Evolutionary conservation across 1,140 invertebrate species (phyloP).

Genomic region (Drosophila bifasciata): DNA sequence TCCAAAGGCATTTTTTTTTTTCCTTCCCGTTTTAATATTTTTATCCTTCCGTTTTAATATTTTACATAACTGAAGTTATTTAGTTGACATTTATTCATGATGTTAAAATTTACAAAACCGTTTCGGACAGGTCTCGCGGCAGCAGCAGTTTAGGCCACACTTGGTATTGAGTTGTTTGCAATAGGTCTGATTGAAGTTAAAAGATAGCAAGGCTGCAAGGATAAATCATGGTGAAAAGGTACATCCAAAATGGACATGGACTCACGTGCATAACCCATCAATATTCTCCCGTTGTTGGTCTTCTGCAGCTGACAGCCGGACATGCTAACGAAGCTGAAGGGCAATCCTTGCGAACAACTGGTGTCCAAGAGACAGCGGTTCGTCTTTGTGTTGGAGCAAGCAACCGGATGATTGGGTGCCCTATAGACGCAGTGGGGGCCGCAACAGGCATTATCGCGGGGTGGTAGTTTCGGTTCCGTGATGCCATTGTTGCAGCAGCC

Average conservation of each 20-base stretch:
- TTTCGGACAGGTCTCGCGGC: conserved; percentile 30
- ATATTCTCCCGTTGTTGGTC: background rate
- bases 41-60: no score
- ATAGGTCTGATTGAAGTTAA: background rate
- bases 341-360: conserved; percentile 7
- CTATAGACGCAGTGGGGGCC: conserved; percentile 11
- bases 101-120: conserved; percentile 4
- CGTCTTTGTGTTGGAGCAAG: background rate
- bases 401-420: background rate
- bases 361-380: conserved; percentile 24
- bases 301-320: background rate
- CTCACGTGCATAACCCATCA: background rate
- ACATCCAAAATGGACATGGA: background rate
- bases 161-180: conserved; percentile 11
- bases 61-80: no score
- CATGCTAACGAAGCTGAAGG: background rate
- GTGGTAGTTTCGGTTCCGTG: conserved; percentile 18
- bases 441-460: conserved; percentile 36
- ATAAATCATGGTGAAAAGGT: background rate
- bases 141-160: conserved; percentile 42
- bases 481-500: background rate
- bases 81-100: no score
- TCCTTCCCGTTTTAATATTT: background rate
- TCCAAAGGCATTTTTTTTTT: background rate
- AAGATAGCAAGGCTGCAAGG: conserved; percentile 9